A percentile compares a stretch with the other conserved stretches of the same genome.
Conservation (phyloP, 2,888 invertebrate genomes). For the Ischnura elegans region DNA sequence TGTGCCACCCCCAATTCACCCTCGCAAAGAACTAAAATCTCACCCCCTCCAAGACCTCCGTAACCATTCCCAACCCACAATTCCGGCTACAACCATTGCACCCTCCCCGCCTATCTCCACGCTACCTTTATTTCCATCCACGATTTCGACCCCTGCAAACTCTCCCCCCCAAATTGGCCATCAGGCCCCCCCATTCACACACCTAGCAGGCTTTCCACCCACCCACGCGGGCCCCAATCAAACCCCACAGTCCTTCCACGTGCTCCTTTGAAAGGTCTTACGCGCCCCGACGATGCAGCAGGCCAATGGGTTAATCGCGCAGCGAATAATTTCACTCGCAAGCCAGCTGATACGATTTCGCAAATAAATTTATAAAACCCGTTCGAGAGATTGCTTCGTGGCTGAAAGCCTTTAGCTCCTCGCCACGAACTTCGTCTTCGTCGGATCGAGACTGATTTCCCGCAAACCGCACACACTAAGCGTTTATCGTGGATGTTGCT, state of each 20-base stretch:
- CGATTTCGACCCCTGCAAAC: neutral
- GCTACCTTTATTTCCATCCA: neutral
- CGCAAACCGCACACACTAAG: neutral
- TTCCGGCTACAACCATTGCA: conserved; percentile 8
- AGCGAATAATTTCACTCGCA: neutral
- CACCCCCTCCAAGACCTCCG: neutral
- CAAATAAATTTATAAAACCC: conserved; percentile 12
- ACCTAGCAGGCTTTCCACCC: neutral
- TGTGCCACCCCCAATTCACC: neutral
- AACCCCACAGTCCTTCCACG: neutral
- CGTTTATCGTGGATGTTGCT: neutral
- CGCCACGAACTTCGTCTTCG: neutral
- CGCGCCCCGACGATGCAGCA: neutral
- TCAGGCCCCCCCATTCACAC: neutral
- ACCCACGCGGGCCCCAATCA: neutral
- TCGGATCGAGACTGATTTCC: neutral
- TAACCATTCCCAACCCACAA: conserved; percentile 8
- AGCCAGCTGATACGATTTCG: neutral
- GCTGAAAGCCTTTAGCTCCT: neutral
- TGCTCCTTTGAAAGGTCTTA: neutral
- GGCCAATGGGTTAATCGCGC: neutral
- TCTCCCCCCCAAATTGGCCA: neutral
- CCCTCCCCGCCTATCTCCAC: neutral
- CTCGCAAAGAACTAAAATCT: neutral
- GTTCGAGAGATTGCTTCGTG: neutral